phyloP scores from a whole-genome alignment of 1,140 invertebrate genomes.

The Zaprionus capensis region DNA sequence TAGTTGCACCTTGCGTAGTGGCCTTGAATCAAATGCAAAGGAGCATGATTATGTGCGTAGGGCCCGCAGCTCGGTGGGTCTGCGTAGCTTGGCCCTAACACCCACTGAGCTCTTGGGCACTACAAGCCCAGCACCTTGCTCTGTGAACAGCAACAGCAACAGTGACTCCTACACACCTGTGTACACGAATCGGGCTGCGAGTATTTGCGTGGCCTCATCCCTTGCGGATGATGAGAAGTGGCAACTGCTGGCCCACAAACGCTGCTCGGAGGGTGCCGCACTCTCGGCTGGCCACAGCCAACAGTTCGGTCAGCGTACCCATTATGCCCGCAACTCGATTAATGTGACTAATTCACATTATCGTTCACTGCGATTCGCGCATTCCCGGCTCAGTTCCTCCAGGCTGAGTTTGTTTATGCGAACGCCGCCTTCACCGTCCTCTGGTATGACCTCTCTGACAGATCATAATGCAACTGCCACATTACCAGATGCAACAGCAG shows the following conservation, averaged over 20 bases:
- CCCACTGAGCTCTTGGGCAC: slow-evolving; percentile 70
- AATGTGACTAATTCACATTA: slow-evolving; percentile 82
- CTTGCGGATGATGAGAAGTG: slow-evolving; percentile 83
- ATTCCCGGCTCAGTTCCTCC: slow-evolving; percentile 78
- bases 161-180: slow-evolving; percentile 79
- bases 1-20: slow-evolving; percentile 75
- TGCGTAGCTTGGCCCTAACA: slow-evolving; percentile 79
- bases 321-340: slow-evolving; percentile 80
- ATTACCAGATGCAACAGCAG: slow-evolving; percentile 35
- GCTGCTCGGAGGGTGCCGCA: slow-evolving; percentile 70
- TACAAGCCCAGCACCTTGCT: slow-evolving; percentile 17
- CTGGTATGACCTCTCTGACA: slow-evolving; percentile 31
- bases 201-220: slow-evolving; percentile 71
- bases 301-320: slow-evolving; percentile 71
- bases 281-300: slow-evolving; percentile 41
- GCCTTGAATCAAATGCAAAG: slow-evolving; percentile 43
- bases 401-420: slow-evolving; percentile 79
- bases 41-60: not conserved
- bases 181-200: slow-evolving; percentile 76
- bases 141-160: slow-evolving; percentile 34
- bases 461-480: slow-evolving; percentile 27
- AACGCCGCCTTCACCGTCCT: slow-evolving; percentile 34
- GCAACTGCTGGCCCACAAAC: slow-evolving; percentile 77
- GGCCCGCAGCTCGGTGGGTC: slow-evolving; percentile 75
- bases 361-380: slow-evolving; percentile 78